These are phyloP conservation scores for Pygoscelis adeliae DNA, from an alignment of 2,113 vertebrate genomes.

Conservation along the genomic window DNA sequence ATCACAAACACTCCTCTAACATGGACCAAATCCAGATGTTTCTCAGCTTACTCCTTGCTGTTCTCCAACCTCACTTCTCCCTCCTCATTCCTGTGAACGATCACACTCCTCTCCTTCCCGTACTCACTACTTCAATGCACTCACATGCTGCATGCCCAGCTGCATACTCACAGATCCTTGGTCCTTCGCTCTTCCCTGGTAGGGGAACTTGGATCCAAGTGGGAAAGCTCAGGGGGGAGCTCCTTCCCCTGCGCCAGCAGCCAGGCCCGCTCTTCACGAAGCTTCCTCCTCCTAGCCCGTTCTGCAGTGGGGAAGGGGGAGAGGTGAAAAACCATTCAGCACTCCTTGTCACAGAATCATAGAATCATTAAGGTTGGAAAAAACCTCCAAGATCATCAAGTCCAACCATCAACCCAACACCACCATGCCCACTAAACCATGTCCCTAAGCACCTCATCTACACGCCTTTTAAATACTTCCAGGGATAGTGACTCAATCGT, in stretches of 20 bases:
- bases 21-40: neutral
- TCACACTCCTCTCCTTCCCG: neutral
- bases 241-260: conserved; percentile 93
- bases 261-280: conserved; percentile 93
- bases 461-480: too few species aligned
- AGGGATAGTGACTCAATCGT: too few species aligned
- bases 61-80: neutral
- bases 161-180: conserved; percentile 88
- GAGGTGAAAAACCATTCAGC: neutral
- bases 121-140: neutral
- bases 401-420: too few species aligned
- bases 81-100: neutral
- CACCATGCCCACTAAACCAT: too few species aligned
- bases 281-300: conserved; percentile 89
- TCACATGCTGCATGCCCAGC: accelerated
- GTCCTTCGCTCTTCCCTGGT: conserved; percentile 78
- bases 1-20: neutral
- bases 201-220: conserved; percentile 90
- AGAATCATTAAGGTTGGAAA: too few species aligned
- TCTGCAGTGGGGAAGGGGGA: conserved; percentile 72
- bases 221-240: conserved; percentile 89
- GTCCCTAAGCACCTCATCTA: too few species aligned
- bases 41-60: neutral
- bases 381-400: too few species aligned
- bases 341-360: neutral